Evolutionary conservation across 2,797 vertebrate species (phyloP).

Genomic region (Galagoides demidoff): DNA sequence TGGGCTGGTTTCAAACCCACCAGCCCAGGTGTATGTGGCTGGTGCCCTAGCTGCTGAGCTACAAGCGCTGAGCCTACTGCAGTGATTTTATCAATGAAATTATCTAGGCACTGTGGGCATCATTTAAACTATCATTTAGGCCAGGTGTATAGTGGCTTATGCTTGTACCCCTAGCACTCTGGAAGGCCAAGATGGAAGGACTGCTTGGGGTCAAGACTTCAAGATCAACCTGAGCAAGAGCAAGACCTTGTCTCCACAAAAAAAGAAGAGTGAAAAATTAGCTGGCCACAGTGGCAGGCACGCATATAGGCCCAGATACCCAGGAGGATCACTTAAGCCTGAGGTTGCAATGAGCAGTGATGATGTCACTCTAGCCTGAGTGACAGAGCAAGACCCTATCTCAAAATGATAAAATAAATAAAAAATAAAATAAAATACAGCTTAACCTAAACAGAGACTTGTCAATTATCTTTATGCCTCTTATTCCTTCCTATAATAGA

Average conservation of each 20-base stretch:
- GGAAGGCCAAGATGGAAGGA: background rate
- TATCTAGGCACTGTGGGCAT: too few relatives aligned
- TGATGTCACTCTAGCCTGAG: background rate
- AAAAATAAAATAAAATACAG: background rate
- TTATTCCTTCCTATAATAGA: background rate
- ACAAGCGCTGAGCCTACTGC: background rate
- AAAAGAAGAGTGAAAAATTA: background rate
- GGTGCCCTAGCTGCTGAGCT: too few relatives aligned
- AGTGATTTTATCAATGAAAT: background rate
- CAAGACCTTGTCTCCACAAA: background rate
- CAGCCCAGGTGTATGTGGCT: too few relatives aligned
- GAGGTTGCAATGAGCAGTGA: background rate
- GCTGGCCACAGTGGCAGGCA: background rate
- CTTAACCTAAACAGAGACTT: background rate
- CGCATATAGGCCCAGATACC: background rate
- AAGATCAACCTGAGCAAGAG: background rate
- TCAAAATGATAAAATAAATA: background rate
- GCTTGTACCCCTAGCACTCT: background rate
- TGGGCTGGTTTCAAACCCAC: too few relatives aligned
- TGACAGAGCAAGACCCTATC: background rate
- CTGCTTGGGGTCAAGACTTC: background rate
- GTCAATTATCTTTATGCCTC: background rate
- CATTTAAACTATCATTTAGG: background rate
- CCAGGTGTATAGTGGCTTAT: background rate
- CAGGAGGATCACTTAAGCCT: background rate